Conservation (phyloP, 53 echinoderm and acorn worm species). For the Mesocentrotus franciscanus region DNA sequence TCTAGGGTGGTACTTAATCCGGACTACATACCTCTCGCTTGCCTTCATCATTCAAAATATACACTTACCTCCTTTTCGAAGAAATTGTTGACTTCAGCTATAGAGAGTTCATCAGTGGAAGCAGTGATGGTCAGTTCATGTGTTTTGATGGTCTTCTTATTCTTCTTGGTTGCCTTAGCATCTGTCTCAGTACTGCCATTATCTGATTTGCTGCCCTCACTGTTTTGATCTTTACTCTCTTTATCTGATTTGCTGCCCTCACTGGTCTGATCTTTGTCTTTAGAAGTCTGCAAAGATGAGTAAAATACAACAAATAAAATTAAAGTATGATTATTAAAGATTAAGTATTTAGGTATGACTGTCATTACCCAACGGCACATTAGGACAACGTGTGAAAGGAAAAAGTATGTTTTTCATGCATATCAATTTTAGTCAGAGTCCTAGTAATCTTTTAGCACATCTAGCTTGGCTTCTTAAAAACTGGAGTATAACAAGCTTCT, state of each 20-base stretch:
- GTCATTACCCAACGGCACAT: too few relatives aligned
- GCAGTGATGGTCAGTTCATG: slow-evolving; percentile 76
- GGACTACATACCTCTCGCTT: not conserved
- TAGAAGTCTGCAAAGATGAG: not conserved
- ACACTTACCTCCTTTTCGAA: slow-evolving; percentile 80
- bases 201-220: slow-evolving; percentile 49
- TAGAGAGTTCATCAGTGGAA: slow-evolving; percentile 57
- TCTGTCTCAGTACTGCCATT: slow-evolving; percentile 66
- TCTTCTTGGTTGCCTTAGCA: slow-evolving; percentile 76
- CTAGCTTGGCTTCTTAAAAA: too few relatives aligned
- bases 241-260: slow-evolving; percentile 53
- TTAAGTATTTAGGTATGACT: too few relatives aligned
- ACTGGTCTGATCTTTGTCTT: slow-evolving; percentile 39
- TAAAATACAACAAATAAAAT: too few relatives aligned
- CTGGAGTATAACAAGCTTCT: too few relatives aligned
- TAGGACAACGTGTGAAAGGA: too few relatives aligned
- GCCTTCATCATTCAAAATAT: not conserved
- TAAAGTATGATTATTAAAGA: too few relatives aligned
- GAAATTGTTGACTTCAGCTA: slow-evolving; percentile 63
- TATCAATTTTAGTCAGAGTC: too few relatives aligned
- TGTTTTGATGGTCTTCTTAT: slow-evolving; percentile 82
- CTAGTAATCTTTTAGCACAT: too few relatives aligned
- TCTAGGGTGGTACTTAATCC: too few relatives aligned
- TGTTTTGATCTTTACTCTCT: slow-evolving; percentile 38
- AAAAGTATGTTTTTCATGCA: too few relatives aligned